Percentiles rank a stretch among this genome's conserved stretches.
Conservation (phyloP, 2,113 vertebrate genomes). For the Ranitomeya variabilis region DNA sequence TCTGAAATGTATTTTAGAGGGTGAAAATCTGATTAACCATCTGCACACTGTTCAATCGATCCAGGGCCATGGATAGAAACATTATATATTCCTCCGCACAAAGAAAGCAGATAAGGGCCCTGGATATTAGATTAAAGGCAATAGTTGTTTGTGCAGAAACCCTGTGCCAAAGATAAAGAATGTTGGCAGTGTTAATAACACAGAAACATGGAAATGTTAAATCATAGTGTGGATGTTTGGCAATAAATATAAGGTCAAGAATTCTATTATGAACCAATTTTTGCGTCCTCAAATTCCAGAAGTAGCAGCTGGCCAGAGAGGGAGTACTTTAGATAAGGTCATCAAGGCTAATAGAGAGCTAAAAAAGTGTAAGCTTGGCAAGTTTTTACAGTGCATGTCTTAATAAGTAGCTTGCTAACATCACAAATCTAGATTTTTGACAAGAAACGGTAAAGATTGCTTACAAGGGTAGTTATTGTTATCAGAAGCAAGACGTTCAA, state of each 20-base stretch:
- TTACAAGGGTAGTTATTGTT: constrained; percentile 12
- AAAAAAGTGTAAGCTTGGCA: constrained; percentile 42
- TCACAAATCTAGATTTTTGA: constrained; percentile 44
- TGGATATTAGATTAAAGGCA: constrained; percentile 43
- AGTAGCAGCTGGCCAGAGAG: constrained; percentile 36
- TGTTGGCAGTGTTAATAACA: constrained; percentile 24
- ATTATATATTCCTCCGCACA: constrained; percentile 21
- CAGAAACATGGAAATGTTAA: constrained; percentile 45
- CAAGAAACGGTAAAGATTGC: constrained; percentile 34
- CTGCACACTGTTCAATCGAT: constrained; percentile 33
- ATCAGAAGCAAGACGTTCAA: not conserved
- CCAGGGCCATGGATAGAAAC: not conserved
- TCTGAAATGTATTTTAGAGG: constrained; percentile 11
- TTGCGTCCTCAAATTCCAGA: constrained; percentile 28
- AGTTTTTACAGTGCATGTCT: constrained; percentile 29
- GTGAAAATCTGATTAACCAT: constrained; percentile 34
- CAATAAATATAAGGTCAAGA: constrained; percentile 41
- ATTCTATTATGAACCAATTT: constrained; percentile 46
- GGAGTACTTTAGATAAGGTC: constrained; percentile 20
- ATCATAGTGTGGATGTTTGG: constrained; percentile 16
- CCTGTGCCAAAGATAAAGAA: constrained; percentile 28
- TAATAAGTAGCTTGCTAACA: constrained; percentile 26
- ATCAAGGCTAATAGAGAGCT: constrained; percentile 41
- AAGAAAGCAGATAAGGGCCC: constrained; percentile 25
- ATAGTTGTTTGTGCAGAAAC: constrained; percentile 28